phyloP scores from a whole-genome alignment of 1,140 invertebrate genomes.

The Cephus cinctus region DNA sequence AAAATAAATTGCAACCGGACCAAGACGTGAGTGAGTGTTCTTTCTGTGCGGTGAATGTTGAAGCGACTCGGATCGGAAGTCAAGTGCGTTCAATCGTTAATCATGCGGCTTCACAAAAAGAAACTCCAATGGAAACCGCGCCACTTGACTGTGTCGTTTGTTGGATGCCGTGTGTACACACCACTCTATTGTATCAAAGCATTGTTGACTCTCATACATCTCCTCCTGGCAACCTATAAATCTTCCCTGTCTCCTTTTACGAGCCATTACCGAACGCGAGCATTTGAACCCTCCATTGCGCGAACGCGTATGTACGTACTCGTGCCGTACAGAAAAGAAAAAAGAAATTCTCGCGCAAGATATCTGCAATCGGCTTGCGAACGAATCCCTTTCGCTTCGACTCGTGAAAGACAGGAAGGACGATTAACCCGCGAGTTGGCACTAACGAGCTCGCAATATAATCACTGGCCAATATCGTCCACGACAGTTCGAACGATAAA shows the following conservation, averaged over 20 bases:
- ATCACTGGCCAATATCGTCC: too few species aligned
- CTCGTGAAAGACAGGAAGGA: too few species aligned
- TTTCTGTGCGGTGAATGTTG: constrained; percentile 33
- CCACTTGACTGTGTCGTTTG: constrained; percentile 21
- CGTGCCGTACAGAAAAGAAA: too few species aligned
- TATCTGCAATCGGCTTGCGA: too few species aligned
- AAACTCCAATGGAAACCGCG: constrained; percentile 42
- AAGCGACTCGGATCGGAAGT: constrained; percentile 48
- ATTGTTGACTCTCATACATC: constrained; percentile 47
- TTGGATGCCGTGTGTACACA: constrained; percentile 22
- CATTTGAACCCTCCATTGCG: too few species aligned
- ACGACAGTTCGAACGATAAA: too few species aligned
- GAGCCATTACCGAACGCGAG: constrained; percentile 42
- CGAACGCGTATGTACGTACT: too few species aligned
- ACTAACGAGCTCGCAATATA: too few species aligned
- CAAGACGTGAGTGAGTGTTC: constrained; percentile 22
- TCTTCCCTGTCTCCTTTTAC: constrained; percentile 51
- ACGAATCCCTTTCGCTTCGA: too few species aligned
- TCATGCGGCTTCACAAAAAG: constrained; percentile 43
- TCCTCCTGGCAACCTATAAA: constrained; percentile 46
- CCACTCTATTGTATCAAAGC: constrained; percentile 44
- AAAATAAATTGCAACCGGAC: constrained; percentile 16
- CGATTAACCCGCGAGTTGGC: too few species aligned
- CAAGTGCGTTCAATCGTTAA: constrained; percentile 55
- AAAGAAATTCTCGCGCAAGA: too few species aligned